These are phyloP conservation scores for Aphidius colemani DNA, from an alignment of 2,888 invertebrate species.

Conservation along the genomic window DNA sequence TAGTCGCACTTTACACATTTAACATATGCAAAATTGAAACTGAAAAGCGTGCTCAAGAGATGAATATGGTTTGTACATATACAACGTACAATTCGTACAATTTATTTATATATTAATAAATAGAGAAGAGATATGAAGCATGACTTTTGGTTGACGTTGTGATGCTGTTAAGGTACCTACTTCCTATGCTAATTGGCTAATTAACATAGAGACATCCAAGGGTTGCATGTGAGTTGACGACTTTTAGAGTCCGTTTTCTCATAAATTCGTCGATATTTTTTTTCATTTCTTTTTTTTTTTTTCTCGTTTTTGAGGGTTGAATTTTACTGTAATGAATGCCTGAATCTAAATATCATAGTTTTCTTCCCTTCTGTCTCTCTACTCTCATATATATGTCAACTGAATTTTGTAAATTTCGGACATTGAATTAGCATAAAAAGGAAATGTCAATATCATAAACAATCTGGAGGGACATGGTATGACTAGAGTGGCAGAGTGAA, in stretches of 20 bases:
- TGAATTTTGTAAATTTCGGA: conserved; percentile 23
- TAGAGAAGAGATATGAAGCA: conserved; percentile 9
- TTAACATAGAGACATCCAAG: conserved; percentile 54
- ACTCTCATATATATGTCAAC: conserved; percentile 23
- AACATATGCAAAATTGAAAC: conserved; percentile 18
- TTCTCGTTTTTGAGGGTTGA: too few relatives aligned
- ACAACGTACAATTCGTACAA: conserved; percentile 9
- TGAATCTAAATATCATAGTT: too few relatives aligned
- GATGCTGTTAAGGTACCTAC: conserved; percentile 32
- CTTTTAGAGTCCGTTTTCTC: conserved; percentile 52
- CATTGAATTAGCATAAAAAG: conserved; percentile 51
- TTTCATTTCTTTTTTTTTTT: background rate
- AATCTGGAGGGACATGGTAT: conserved; percentile 29
- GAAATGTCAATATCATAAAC: conserved; percentile 58
- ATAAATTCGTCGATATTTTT: conserved; percentile 57
- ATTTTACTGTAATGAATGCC: too few relatives aligned
- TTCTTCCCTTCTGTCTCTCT: too few relatives aligned
- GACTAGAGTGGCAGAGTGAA: conserved; percentile 17
- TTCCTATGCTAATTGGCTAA: conserved; percentile 58
- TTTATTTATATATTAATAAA: background rate
- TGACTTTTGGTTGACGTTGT: conserved; percentile 15
- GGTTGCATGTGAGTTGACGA: conserved; percentile 34
- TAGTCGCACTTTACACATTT: conserved; percentile 33
- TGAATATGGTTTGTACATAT: conserved; percentile 14
- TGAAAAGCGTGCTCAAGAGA: conserved; percentile 12